Evolutionary conservation across 2,888 invertebrate species (phyloP).

Genomic region (Chelonus formosanus): DNA sequence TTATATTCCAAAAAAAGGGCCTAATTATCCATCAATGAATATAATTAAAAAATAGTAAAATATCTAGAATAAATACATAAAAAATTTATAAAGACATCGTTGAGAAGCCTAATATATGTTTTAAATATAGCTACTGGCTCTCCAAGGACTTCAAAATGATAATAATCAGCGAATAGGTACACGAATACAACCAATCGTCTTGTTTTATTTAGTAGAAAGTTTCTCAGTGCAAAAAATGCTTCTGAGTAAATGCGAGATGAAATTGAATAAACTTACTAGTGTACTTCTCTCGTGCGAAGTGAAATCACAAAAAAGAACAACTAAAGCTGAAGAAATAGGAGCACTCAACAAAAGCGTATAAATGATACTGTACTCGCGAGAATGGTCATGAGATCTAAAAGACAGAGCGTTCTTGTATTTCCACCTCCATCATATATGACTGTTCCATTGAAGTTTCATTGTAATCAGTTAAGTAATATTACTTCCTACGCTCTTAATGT

Average conservation of each 20-base stretch:
- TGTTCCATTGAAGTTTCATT: conserved; percentile 34
- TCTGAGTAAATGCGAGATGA: background rate
- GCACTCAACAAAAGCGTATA: conserved; percentile 52
- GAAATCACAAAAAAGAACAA: conserved; percentile 19
- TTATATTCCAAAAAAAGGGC: no score
- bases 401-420: conserved; percentile 30
- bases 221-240: background rate
- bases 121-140: conserved; percentile 5
- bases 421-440: conserved; percentile 42
- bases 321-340: conserved; percentile 13
- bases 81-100: conserved; percentile 4
- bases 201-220: no score
- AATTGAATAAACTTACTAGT: conserved; percentile 6
- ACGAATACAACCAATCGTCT: no score
- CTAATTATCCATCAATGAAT: background rate
- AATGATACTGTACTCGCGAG: conserved; percentile 51
- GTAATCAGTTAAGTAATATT: conserved; percentile 36
- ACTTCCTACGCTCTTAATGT: conserved; percentile 42
- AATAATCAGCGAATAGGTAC: no score
- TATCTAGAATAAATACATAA: background rate
- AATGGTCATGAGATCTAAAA: conserved; percentile 2
- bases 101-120: conserved; percentile 7
- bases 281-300: conserved; percentile 15
- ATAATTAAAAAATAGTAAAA: background rate
- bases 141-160: no score